Evolutionary conservation across 2,797 vertebrate genomes (phyloP), one percentile per base, ranked within the genome.

Genomic region (Alfaro cultratus): DNA sequence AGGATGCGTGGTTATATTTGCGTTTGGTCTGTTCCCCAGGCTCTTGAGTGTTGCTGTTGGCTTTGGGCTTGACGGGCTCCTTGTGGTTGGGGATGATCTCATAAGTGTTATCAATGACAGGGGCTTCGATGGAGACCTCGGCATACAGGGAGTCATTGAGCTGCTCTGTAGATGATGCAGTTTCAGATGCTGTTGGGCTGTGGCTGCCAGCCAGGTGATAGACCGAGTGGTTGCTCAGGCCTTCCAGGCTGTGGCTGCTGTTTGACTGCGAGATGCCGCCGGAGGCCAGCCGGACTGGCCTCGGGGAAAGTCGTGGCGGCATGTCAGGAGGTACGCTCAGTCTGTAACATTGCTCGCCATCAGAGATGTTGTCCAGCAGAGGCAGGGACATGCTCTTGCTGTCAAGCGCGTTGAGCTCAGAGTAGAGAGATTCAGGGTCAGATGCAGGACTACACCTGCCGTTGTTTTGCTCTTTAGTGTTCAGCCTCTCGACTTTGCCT

Each of bases 171-270:
- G 16, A 55, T 2, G 83, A 51, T 39, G 60, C 73, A 2, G 16
- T 51, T 36, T 88, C 80, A 46, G 72, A 68, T 0, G 6, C 3
- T 1, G 78, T 47, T 47, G 70, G 60, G 53, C 64, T 83, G 18
- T 67, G 83, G 76, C 76, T 80, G 75, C 90, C 86, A 18, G 93
- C 94, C 83, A 96, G 85, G 60, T 95, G 89, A 82, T 96, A 96
- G 39, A 95, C 31, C 0, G 86, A 86, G 10, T 31, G 10, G 47
- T 91, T 64, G 4, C 21, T 79, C 67, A 89, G 84, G 75, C 83
- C 11, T 21, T 95, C 94, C 82, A 83, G 80, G 86, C 91, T 94
- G 88, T 85, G 82, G 75, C 87, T 92, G 84, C 83, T 75, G n/a
- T 51, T 74, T 0, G 74, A 60, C 31, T 72, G 78, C 0, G 68